A percentile compares a stretch with the other conserved stretches of the same genome.
Evolutionary conservation across 2,888 invertebrate genomes (phyloP).

Genomic region (Schizaphis graminum): DNA sequence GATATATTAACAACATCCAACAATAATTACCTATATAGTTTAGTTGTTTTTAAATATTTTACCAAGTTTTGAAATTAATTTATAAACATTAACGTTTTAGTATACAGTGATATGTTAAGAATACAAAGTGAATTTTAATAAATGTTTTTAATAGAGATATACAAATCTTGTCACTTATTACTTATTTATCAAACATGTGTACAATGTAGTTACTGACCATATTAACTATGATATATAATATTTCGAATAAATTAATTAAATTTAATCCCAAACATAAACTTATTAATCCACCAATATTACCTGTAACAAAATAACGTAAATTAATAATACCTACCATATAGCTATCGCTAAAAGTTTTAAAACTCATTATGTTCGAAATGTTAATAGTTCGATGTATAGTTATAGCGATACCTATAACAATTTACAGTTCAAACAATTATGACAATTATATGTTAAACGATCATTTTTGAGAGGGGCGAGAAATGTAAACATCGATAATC

Average conservation of each 20-base stretch:
- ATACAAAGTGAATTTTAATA: background rate
- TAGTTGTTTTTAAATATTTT: background rate
- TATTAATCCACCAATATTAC: slow-evolving; percentile 22
- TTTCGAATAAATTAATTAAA: slow-evolving; percentile 37
- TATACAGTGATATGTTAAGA: background rate
- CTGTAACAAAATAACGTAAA: slow-evolving; percentile 18
- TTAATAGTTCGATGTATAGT: background rate
- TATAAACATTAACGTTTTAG: background rate
- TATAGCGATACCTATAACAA: background rate
- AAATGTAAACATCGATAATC: background rate
- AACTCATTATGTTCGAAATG: background rate
- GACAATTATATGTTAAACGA: background rate
- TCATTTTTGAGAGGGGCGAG: background rate
- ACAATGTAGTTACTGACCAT: background rate
- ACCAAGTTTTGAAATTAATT: background rate
- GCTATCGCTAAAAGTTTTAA: background rate
- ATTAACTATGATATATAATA: background rate
- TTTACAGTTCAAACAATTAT: background rate
- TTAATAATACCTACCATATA: background rate
- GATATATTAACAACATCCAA: background rate
- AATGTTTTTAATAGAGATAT: background rate
- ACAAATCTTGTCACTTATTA: no score
- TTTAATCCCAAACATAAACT: slow-evolving; percentile 32
- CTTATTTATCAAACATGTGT: background rate
- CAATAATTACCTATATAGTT: background rate